Evolutionary conservation across 1,140 invertebrate genomes (phyloP).

Genomic region (Drosophila elegans): DNA sequence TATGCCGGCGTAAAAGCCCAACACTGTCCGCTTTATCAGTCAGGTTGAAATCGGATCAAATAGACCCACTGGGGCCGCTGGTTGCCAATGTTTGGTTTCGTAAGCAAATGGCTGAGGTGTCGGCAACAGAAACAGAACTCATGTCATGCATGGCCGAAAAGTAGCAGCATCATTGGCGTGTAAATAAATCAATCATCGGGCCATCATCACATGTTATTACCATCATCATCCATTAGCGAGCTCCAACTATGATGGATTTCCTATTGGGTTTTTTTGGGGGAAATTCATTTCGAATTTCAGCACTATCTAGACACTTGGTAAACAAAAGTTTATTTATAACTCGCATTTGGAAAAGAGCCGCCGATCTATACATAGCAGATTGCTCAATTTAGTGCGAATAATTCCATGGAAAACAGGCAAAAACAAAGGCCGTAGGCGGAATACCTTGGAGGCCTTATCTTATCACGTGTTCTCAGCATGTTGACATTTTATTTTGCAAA

Average conservation of each 20-base stretch:
- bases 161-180: constrained; percentile 12
- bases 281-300: constrained; percentile 19
- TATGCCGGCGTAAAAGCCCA: neutral
- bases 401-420: constrained; percentile 27
- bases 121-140: constrained; percentile 2
- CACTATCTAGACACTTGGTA: constrained; percentile 13
- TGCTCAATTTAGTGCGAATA: constrained; percentile 25
- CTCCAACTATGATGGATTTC: constrained; percentile 35
- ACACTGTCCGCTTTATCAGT: constrained; percentile 12
- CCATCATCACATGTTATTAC: constrained; percentile 15
- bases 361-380: constrained; percentile 25
- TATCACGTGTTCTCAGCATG: constrained; percentile 30
- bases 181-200: constrained; percentile 70
- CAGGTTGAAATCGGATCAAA: constrained; percentile 1
- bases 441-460: constrained; percentile 26
- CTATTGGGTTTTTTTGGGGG: neutral
- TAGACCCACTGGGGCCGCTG: constrained; percentile 19
- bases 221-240: constrained; percentile 27
- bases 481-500: constrained; percentile 52
- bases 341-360: constrained; percentile 1
- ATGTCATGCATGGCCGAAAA: neutral
- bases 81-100: neutral
- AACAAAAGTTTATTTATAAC: constrained; percentile 41
- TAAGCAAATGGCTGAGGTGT: constrained; percentile 28
- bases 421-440: constrained; percentile 16